A percentile compares a stretch with the other conserved stretches of the same genome.
These are phyloP conservation scores for Cataglyphis rosenhaueri DNA, from an alignment of 2,888 invertebrate species.

Conservation along the genomic window DNA sequence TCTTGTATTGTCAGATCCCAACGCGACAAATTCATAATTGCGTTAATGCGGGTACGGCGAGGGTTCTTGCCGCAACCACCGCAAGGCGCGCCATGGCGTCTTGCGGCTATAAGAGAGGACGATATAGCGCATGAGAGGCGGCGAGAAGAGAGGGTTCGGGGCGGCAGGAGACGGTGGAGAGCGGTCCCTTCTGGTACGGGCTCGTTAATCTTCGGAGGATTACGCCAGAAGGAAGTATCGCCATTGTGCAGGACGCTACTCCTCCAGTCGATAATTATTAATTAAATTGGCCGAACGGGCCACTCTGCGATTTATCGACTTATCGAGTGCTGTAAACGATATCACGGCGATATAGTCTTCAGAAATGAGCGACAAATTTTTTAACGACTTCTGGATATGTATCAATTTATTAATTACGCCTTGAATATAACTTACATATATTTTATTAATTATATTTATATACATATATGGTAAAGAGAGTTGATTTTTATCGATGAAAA, in stretches of 20 bases:
- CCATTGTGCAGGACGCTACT: constrained; percentile 75
- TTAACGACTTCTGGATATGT: neutral
- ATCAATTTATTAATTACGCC: neutral
- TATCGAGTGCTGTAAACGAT: constrained; percentile 37
- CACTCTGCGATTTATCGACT: constrained; percentile 73
- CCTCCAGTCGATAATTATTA: constrained; percentile 80
- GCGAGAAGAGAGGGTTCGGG: constrained; percentile 40
- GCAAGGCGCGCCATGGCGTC: constrained; percentile 81
- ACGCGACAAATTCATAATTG: constrained; percentile 85
- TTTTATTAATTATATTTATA: neutral
- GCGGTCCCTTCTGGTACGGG: constrained; percentile 71
- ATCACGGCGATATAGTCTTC: constrained; percentile 6
- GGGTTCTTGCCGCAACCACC: constrained; percentile 80
- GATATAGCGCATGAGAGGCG: constrained; percentile 49
- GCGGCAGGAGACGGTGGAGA: constrained; percentile 48
- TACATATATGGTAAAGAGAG: neutral
- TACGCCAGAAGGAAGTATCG: constrained; percentile 79
- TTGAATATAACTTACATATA: neutral
- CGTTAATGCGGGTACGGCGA: constrained; percentile 83
- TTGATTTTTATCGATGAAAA: neutral
- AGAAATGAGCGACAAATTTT: constrained; percentile 6
- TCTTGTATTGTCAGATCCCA: constrained; percentile 85
- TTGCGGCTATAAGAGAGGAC: constrained; percentile 74
- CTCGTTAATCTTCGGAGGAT: constrained; percentile 84
- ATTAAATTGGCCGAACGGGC: constrained; percentile 76